Evolutionary conservation across 2,888 invertebrate species (phyloP).

Genomic region (Oscheius myriophilus): DNA sequence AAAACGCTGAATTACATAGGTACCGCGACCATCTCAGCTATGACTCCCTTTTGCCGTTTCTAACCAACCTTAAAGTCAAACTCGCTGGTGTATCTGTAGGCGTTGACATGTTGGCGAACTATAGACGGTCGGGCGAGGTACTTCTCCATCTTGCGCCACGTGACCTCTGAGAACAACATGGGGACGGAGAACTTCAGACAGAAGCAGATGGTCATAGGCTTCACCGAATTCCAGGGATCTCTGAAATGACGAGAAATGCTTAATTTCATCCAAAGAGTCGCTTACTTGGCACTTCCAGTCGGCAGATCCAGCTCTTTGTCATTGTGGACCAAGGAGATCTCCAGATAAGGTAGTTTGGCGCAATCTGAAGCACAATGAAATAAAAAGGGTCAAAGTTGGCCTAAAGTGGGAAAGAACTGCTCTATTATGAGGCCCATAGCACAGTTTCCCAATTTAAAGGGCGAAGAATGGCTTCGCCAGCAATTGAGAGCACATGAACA

Average conservation of each 20-base stretch:
- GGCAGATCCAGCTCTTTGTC: slow-evolving; percentile 35
- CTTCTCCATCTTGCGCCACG: slow-evolving; percentile 31
- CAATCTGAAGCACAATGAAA: slow-evolving; percentile 30
- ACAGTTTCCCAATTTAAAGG: too few species aligned
- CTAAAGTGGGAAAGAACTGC: too few species aligned
- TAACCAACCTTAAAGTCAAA: slow-evolving; percentile 29
- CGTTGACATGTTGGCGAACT: slow-evolving; percentile 38
- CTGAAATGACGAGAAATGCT: neutral
- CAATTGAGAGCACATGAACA: too few species aligned
- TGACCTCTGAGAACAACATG: slow-evolving; percentile 35
- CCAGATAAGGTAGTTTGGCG: slow-evolving; percentile 37
- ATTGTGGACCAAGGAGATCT: slow-evolving; percentile 36
- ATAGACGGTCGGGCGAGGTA: slow-evolving; percentile 36
- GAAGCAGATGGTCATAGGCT: slow-evolving; percentile 4
- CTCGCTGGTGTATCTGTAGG: slow-evolving; percentile 37
- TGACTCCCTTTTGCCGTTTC: too few species aligned
- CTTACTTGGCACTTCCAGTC: slow-evolving; percentile 1
- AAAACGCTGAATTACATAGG: too few species aligned
- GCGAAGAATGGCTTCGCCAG: too few species aligned
- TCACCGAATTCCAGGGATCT: slow-evolving; percentile 9
- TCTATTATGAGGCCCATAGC: too few species aligned
- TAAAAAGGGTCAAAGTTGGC: neutral
- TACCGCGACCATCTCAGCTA: too few species aligned
- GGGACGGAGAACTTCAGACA: slow-evolving; percentile 25
- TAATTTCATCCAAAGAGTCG: neutral